Evolutionary conservation across 2,888 invertebrate genomes (phyloP), one percentile per base, ranked within the genome.

Genomic region (Synergus laeviventris): DNA sequence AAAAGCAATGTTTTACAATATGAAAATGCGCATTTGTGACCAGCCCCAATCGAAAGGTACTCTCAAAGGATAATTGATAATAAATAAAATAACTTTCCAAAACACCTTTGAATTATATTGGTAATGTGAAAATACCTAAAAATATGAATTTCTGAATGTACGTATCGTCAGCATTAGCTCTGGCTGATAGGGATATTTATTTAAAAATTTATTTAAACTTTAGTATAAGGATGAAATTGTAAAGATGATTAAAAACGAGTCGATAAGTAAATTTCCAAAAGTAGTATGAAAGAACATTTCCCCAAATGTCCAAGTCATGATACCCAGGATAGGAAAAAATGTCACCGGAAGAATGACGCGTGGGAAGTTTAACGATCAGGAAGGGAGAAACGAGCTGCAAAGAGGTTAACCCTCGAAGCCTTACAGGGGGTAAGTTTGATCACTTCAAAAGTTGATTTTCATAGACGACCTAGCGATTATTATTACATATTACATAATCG

Each of bases 301-400:
- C 66, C 36, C 1, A 49, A 49, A 70, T 49, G 18, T 49, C 24
- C 45, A 12, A 49, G 31, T 70, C 70, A 70, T 70, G 49, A n/a
- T 49, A 14, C 12, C 1, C 14, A 49, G 24, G 16, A 66, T 16
- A 66, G 16, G 38, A 70, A 70, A 70, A 49, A 70, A 24, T 70
- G 70, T 70, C 70, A 16, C 70, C 70, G 70, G 49, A 70, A 70
- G 70, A 49, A 70, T 70, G 70, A 70, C 70, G 31, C n/a, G 31
- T 31, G 31, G 31, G 70, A 70, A 70, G 16, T 70, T 70, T 70
- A 70, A 49, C 49, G 39, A n/a, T n/a, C n/a, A 21, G 38, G 8
- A n/a, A 70, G 49, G 31, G 49, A 70, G 4, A 24, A 14, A 24
- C 21, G 12, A 21, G 56, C 56, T 56, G 56, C 56, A 56, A 56